Base-by-base conservation (phyloP, 1,140 invertebrate genomes). In the Cylas formicarius region DNA sequence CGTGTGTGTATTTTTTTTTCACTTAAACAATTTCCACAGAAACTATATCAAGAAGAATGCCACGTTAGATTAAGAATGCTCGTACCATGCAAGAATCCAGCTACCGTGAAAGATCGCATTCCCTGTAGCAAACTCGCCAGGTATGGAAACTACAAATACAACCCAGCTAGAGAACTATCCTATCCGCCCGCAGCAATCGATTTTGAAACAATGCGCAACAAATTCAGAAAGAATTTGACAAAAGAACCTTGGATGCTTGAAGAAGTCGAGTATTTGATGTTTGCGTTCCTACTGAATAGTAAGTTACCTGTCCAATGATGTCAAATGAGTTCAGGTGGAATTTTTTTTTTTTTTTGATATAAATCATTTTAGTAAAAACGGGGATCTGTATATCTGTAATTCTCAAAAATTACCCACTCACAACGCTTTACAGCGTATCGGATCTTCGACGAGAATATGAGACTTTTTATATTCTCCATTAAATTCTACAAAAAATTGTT, bases 181-280 rank as follows among this genome's bases (percentile, higher is more conserved):
- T 63, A 66, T 28, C 49, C 56, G 9, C 46, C 52, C 4, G 50
- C 31, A 41, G 40, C 42, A 16, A 31, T 42, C 16, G 39, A 43
- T 26, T 33, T 26, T 14, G 32, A 52, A 13, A 29, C 21, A 31
- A 11, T 33, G 3, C 33, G 35, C 44, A 33, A 44, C 1, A 33
- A 18, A 0, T 36, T 48, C 8, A 19, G 19, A 13, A 17, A 14
- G 13, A 16, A 35, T 2, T 37, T 34, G 8, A 14, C 41, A 13
- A 50, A 44, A 8, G 63, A 66, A 44, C 57, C 62, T 7, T 66
- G 62, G 62, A 59, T 63, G 54, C 19, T 60, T 32, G 53, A 57
- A 10, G 61, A 62, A 48, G 57, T 62, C 5, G 58, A 64, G 28
- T 42, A 57, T 35, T 34, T 61, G 11, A 57, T 55, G 36, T 42